Evolutionary conservation across 1,140 invertebrate genomes (phyloP), one percentile per base, ranked within the genome.

Genomic region (Macrocentrus cingulum): DNA sequence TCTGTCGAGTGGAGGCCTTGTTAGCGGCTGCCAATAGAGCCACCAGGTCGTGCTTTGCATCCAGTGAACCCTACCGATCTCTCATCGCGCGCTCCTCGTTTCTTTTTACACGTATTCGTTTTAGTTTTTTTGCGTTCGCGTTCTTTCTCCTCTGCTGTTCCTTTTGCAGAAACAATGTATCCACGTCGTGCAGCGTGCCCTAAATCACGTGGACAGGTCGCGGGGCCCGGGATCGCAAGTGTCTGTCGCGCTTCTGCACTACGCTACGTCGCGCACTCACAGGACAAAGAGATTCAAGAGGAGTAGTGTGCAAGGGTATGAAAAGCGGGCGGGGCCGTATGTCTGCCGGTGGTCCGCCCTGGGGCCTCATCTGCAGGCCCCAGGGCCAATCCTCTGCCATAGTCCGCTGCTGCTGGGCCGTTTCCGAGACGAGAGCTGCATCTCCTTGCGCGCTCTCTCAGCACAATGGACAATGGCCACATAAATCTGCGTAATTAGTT

Each of bases 401-500:
- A 29, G 54, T 48, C 25, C 42, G 53, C 11, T 37, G 54, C 39
- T 23, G 22, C 50, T 50, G 39, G 29, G 6, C 32, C 44, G 32
- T 19, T 23, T 56, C n/a, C n/a, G n/a, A n/a, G n/a, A n/a, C n/a
- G n/a, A n/a, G n/a, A n/a, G n/a, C n/a, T n/a, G n/a, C n/a, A n/a
- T n/a, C n/a, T n/a, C n/a, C n/a, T n/a, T n/a, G n/a, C n/a, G n/a
- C n/a, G n/a, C n/a, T n/a, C n/a, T n/a, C 25, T 29, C 25, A 29
- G 25, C 25, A 84, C 82, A 84, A 84, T 84, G 82, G 81, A 84
- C 83, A 84, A 84, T 84, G 78, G 82, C 77, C 75, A 83, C 82
- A 84, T 84, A 84, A 84, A 84, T 84, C 83, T 83, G 81, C 79
- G 82, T 84, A 84, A 84, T 84, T 84, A 84, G 83, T 84, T 83